Evolutionary conservation across 2,797 vertebrate genomes (phyloP), one percentile per base, ranked within the genome.

Genomic region (Ptychadena robeensis): DNA sequence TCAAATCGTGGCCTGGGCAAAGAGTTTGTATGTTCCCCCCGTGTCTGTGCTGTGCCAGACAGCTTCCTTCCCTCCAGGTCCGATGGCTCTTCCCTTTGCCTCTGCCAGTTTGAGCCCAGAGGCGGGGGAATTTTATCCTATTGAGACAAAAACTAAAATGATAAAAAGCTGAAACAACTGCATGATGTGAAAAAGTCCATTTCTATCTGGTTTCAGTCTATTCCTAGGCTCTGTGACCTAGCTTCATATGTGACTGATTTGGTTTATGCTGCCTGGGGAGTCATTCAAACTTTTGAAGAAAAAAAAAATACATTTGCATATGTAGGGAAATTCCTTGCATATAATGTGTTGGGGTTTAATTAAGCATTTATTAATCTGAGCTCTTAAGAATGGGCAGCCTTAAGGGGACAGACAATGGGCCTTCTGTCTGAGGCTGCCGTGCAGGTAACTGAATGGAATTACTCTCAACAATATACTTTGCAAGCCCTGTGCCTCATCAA

Each of bases 271-370:
- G 44, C 18, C 18, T 18, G 15, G 6, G 22, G 6, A 53, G 44
- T 53, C 18, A 53, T 53, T 53, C 44, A 53, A 18, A 53, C 44
- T 53, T 53, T n/a, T n/a, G n/a, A 53, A 53, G 4, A 9, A 22
- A 22, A 53, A 53, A 53, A 53, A 53, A 40, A 44, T 32, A 53
- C 18, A 69, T 44, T 53, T 70, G 59, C 68, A 69, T 76, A 70
- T 67, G 15, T 70, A 34, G 76, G 76, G 82, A 74, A 38, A 84
- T 80, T 80, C 70, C 82, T 68, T 34, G 77, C 63, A 84, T 84
- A 74, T 84, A 84, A 74, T 84, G 71, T 84, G 70, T 64, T 80
- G 71, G 71, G 76, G 64, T 80, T 84, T 80, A 84, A 84, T 84
- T 84, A 84, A 84, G 77, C 64, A 80, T 79, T 84, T 84, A 84